A percentile compares a stretch with the other conserved stretches of the same genome.
Evolutionary conservation across 1,140 invertebrate genomes (phyloP).

Genomic region (Bursaphelenchus mucronatus): DNA sequence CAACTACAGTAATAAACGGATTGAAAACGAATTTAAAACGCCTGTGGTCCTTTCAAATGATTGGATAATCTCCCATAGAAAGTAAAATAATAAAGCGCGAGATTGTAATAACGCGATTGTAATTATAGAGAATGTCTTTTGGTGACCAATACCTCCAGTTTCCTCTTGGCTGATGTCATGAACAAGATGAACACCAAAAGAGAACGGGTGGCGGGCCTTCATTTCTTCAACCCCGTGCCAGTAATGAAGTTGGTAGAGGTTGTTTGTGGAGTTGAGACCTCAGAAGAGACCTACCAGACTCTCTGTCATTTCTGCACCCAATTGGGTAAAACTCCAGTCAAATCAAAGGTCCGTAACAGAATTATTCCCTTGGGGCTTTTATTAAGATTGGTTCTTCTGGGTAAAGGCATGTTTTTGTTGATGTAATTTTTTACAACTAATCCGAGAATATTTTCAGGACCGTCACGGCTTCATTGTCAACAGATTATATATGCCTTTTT

Average conservation of each 20-base stretch:
- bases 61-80: neutral
- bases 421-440: neutral
- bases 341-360: conserved; percentile 62
- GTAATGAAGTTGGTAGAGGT: conserved; percentile 82
- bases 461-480: conserved; percentile 83
- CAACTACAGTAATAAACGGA: too few species aligned
- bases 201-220: conserved; percentile 74
- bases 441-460: conserved; percentile 64
- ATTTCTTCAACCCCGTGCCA: conserved; percentile 88
- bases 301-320: conserved; percentile 74
- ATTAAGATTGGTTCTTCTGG: neutral
- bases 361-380: neutral
- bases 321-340: conserved; percentile 64
- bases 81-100: neutral
- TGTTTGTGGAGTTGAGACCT: conserved; percentile 64
- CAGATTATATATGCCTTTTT: conserved; percentile 73
- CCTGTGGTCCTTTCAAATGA: too few species aligned
- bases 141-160: conserved; percentile 81
- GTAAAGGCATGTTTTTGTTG: neutral
- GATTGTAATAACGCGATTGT: neutral
- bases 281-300: conserved; percentile 71
- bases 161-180: conserved; percentile 78
- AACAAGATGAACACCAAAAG: conserved; percentile 62
- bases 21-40: too few species aligned
- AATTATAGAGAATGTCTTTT: conserved; percentile 64